Evolutionary conservation across 2,113 vertebrate genomes (phyloP).

Genomic region (Lycaon pictus): DNA sequence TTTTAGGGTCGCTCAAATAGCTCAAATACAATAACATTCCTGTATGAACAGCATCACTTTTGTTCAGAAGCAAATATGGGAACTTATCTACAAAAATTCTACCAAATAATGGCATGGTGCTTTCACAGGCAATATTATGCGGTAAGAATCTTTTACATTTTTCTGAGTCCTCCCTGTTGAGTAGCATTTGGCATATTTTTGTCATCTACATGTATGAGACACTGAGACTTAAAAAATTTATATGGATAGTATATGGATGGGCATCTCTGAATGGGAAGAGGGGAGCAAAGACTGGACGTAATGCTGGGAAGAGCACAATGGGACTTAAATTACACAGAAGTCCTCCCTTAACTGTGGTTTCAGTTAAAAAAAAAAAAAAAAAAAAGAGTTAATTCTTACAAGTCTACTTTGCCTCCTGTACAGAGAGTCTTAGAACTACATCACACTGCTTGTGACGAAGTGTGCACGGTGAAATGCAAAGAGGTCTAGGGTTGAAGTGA

Average conservation of each 20-base stretch:
- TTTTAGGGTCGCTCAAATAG: not conserved
- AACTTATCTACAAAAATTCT: not conserved
- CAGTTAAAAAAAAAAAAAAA: not conserved
- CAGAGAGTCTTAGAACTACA: not conserved
- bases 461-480: not conserved
- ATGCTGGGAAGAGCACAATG: not conserved
- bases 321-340: not conserved
- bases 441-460: not conserved
- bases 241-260: not conserved
- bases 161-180: not conserved
- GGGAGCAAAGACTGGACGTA: not conserved
- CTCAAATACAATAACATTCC: not conserved
- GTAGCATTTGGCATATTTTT: not conserved
- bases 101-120: not conserved
- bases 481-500: not conserved
- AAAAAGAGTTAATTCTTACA: not conserved
- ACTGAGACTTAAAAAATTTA: not conserved
- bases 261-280: not conserved
- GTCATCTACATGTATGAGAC: not conserved
- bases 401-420: not conserved
- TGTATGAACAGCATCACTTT: not conserved
- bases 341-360: not conserved
- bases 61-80: not conserved
- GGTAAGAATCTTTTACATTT: not conserved
- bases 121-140: not conserved